A percentile compares a stretch with the other conserved stretches of the same genome.
These are phyloP conservation scores for Esperia sulphurella DNA, from an alignment of 2,888 invertebrate genomes.

Conservation along the genomic window DNA sequence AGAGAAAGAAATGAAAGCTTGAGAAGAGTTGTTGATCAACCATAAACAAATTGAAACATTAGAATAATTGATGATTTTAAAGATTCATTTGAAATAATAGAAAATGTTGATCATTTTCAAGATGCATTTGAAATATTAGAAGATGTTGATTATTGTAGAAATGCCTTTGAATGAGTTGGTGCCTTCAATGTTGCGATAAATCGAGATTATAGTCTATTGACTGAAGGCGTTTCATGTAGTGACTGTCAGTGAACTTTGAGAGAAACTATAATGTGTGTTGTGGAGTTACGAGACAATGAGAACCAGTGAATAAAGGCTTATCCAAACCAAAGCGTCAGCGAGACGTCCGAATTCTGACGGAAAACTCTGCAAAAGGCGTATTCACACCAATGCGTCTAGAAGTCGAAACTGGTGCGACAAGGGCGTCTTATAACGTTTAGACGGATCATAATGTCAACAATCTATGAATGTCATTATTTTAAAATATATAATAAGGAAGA, in stretches of 20 bases:
- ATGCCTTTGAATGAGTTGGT: background rate
- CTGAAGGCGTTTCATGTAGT: no score
- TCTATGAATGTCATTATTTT: no score
- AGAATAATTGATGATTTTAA: background rate
- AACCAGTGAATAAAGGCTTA: conserved; percentile 3
- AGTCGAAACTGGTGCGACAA: no score
- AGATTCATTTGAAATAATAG: background rate
- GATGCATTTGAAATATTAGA: background rate
- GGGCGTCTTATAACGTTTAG: no score
- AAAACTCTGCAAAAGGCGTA: no score
- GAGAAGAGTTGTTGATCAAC: background rate
- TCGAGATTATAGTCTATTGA: no score
- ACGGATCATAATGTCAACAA: no score
- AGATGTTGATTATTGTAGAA: background rate
- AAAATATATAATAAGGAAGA: no score
- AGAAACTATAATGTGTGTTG: conserved; percentile 20
- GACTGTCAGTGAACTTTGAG: background rate
- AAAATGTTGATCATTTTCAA: conserved; percentile 3
- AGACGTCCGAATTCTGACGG: no score
- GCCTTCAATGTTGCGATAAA: no score
- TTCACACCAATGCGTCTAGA: no score
- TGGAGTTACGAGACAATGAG: conserved; percentile 3
- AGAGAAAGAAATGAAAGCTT: background rate
- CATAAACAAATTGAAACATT: background rate
- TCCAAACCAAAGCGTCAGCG: no score